A percentile compares a stretch with the other conserved stretches of the same genome.
Conservation (phyloP, 2,888 invertebrate species). For the Gastracanthus pulcherrimus region DNA sequence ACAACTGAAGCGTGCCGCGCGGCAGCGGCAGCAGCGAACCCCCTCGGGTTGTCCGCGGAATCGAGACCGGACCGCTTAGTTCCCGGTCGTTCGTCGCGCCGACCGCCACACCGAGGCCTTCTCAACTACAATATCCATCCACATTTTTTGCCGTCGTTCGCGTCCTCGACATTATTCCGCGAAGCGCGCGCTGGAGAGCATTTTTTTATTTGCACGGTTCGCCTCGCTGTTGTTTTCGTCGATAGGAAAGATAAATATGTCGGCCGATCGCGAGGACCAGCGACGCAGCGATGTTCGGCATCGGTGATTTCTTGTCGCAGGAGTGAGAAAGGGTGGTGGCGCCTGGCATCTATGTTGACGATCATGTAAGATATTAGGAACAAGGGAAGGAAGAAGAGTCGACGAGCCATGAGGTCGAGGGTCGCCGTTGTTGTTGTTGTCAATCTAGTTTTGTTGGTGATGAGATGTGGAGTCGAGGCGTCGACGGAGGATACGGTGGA, state of each 20-base stretch:
- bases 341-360: slow-evolving; percentile 19
- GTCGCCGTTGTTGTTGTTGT: slow-evolving; percentile 65
- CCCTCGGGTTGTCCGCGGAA: slow-evolving; percentile 66
- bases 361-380: slow-evolving; percentile 28
- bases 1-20: slow-evolving; percentile 75
- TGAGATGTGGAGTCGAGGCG: slow-evolving; percentile 32
- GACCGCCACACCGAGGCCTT: slow-evolving; percentile 55
- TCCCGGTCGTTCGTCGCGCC: slow-evolving; percentile 71
- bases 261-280: no score
- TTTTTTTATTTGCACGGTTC: no score
- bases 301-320: no score
- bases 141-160: not conserved
- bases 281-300: no score
- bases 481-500: not conserved
- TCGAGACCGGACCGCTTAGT: slow-evolving; percentile 74
- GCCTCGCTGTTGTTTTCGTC: no score
- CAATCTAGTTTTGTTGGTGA: slow-evolving; percentile 67
- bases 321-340: not conserved
- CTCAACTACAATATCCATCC: no score
- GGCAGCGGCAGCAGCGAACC: slow-evolving; percentile 60
- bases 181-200: no score
- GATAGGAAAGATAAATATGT: no score
- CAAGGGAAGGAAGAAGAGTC: slow-evolving; percentile 41
- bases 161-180: no score
- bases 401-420: slow-evolving; percentile 62